A percentile compares a stretch with the other conserved stretches of the same genome.
Evolutionary conservation across 2,888 invertebrate species (phyloP).

Genomic region (Dorcus hopei): DNA sequence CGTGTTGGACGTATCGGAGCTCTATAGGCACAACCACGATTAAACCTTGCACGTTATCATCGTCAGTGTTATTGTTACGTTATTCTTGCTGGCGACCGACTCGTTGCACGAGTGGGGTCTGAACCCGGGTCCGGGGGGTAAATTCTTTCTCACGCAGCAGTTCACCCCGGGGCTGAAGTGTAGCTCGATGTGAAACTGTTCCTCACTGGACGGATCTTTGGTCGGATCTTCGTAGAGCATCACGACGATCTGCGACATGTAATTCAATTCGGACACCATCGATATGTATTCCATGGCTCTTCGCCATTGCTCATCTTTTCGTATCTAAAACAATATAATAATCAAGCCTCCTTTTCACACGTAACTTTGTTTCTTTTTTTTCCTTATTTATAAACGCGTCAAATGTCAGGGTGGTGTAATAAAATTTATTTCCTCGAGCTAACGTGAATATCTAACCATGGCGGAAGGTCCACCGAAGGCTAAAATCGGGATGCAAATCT

Average conservation of each 20-base stretch:
- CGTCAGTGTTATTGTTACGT: slow-evolving; percentile 42
- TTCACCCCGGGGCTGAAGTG: slow-evolving; percentile 99
- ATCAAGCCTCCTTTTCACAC: no score
- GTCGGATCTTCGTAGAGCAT: slow-evolving; percentile 99
- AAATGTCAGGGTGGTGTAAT: no score
- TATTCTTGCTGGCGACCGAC: slow-evolving; percentile 61
- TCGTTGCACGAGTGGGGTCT: slow-evolving; percentile 88
- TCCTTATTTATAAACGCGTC: no score
- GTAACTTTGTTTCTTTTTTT: no score
- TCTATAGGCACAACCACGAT: slow-evolving; percentile 42
- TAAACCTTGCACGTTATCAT: background rate
- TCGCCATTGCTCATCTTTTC: slow-evolving; percentile 95
- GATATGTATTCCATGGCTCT: slow-evolving; percentile 98
- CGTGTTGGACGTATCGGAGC: slow-evolving; percentile 62
- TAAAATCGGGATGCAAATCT: slow-evolving; percentile 15
- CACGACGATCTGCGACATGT: slow-evolving; percentile 98
- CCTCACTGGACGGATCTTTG: slow-evolving; percentile 87
- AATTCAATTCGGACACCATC: slow-evolving; percentile 96
- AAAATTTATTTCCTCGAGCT: background rate
- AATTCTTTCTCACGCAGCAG: slow-evolving; percentile 92
- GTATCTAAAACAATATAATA: slow-evolving; percentile 50
- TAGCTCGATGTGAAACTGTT: slow-evolving; percentile 95
- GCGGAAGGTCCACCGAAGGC: slow-evolving; percentile 4
- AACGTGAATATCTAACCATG: background rate
- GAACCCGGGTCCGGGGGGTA: slow-evolving; percentile 91